Conservation (phyloP, 2,797 vertebrate genomes). For the Gobionotothen gibberifrons region DNA sequence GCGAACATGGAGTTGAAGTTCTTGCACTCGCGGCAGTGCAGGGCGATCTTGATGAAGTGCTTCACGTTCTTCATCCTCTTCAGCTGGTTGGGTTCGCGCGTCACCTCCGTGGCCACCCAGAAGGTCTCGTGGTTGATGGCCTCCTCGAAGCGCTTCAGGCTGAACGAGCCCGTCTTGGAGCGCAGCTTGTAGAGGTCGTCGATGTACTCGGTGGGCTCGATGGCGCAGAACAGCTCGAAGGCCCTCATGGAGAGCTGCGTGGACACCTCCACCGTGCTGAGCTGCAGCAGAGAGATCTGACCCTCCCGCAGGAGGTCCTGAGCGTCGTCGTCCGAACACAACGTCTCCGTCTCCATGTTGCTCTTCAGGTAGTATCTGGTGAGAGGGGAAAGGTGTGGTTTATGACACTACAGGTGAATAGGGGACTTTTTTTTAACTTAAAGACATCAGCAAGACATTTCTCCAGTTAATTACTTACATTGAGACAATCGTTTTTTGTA, state of each 20-base stretch:
- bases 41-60: slow-evolving; percentile 98
- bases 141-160: slow-evolving; percentile 97
- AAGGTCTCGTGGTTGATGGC: slow-evolving; percentile 99
- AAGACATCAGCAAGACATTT: too few species aligned
- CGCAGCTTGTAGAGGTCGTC: slow-evolving; percentile 97
- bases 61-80: slow-evolving; percentile 99
- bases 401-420: too few species aligned
- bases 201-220: slow-evolving; percentile 98
- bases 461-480: too few species aligned
- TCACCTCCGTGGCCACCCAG: slow-evolving; percentile 97
- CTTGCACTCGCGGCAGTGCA: slow-evolving; percentile 99
- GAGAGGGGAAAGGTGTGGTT: neutral
- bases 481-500: too few species aligned
- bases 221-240: slow-evolving; percentile 96
- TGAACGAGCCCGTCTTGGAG: slow-evolving; percentile 87
- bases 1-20: slow-evolving; percentile 99
- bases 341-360: slow-evolving; percentile 99
- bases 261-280: slow-evolving; percentile 96
- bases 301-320: slow-evolving; percentile 95
- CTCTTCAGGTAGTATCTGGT: slow-evolving; percentile 97
- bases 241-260: slow-evolving; percentile 98
- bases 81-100: slow-evolving; percentile 95
- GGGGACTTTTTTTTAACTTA: too few species aligned
- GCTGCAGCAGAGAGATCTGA: slow-evolving; percentile 93
- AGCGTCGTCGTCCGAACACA: slow-evolving; percentile 98